Evolutionary conservation across 2,797 vertebrate genomes (phyloP).

Genomic region (Zonotrichia albicollis): DNA sequence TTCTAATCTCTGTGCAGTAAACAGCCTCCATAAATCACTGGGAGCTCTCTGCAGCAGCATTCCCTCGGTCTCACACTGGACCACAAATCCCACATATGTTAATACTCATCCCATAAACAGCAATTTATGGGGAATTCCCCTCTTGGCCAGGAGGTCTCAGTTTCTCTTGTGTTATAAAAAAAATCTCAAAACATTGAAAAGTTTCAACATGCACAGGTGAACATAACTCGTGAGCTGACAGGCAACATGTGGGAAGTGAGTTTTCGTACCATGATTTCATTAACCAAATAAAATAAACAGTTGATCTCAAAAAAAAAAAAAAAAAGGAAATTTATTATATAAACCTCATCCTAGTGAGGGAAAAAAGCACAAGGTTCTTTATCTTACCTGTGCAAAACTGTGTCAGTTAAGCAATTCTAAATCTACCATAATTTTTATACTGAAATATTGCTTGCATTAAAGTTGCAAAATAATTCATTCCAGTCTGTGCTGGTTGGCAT

Average conservation of each 20-base stretch:
- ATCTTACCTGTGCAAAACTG: not conserved
- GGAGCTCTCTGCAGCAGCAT: not conserved
- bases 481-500: not conserved
- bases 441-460: not conserved
- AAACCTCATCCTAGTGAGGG: not conserved
- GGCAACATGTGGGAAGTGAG: not conserved
- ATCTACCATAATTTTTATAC: not conserved
- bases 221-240: not conserved
- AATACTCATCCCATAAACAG: not conserved
- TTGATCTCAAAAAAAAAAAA: too few relatives aligned
- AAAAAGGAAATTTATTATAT: not conserved
- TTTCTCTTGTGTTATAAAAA: not conserved
- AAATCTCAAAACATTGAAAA: not conserved
- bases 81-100: not conserved
- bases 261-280: not conserved
- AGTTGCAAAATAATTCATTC: not conserved
- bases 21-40: conserved; percentile 5
- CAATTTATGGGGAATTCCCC: not conserved
- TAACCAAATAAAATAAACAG: not conserved
- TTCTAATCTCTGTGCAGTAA: conserved; percentile 16
- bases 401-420: not conserved
- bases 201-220: not conserved
- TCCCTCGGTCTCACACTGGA: not conserved
- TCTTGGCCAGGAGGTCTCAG: not conserved
- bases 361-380: not conserved